Conservation (phyloP, 2,113 vertebrate species). For the Pseudopipra pipra region DNA sequence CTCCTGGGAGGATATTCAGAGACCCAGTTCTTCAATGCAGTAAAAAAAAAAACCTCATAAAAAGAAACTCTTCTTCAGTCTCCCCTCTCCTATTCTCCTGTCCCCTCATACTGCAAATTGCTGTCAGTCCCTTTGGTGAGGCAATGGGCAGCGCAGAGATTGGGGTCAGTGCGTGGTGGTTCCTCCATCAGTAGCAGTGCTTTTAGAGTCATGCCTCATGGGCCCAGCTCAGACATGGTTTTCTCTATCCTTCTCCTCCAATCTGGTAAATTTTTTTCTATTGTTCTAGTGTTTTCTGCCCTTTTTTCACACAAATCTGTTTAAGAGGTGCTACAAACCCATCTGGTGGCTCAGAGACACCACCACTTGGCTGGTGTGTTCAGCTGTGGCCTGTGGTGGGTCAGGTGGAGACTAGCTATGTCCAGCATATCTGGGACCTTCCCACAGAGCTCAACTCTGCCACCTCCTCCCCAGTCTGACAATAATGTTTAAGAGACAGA, state of each 20-base stretch:
- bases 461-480: neutral
- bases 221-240: neutral
- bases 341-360: neutral
- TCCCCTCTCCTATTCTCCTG: neutral
- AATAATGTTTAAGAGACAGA: neutral
- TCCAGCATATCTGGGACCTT: neutral
- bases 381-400: neutral
- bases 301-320: neutral
- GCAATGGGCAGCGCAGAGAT: neutral
- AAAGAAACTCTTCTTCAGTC: neutral
- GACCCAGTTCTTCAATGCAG: neutral
- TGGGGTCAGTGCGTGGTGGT: neutral
- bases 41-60: neutral
- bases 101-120: neutral
- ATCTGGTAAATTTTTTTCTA: neutral
- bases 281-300: neutral
- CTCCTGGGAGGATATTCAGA: neutral
- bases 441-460: neutral
- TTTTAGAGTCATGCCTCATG: neutral
- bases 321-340: neutral
- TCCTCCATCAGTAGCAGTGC: neutral
- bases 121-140: neutral
- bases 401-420: neutral
- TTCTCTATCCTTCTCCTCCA: neutral
- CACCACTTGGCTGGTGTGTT: neutral